A percentile compares a stretch with the other conserved stretches of the same genome.
Conservation (phyloP, 2,888 invertebrate genomes). For the Stegophylla sp. region DNA sequence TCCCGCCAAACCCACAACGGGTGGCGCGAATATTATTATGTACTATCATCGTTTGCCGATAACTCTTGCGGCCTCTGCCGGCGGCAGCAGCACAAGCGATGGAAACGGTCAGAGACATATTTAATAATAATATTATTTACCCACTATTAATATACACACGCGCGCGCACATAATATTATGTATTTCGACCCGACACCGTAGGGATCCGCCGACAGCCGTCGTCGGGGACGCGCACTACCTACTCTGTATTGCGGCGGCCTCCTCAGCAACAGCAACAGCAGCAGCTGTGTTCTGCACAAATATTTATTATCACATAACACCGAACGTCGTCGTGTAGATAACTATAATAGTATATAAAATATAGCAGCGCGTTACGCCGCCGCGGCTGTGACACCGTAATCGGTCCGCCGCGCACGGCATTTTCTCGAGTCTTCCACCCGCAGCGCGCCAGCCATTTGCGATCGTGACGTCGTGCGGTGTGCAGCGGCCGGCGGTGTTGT, state of each 20-base stretch:
- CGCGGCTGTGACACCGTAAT: neutral
- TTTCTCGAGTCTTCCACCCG: slow-evolving; percentile 2
- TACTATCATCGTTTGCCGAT: too few species aligned
- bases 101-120: slow-evolving; percentile 4
- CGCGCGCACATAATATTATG: too few species aligned
- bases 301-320: too few species aligned
- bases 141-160: slow-evolving; percentile 19
- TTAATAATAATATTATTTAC: too few species aligned
- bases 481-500: neutral
- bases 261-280: too few species aligned
- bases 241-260: too few species aligned
- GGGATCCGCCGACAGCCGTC: too few species aligned
- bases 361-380: neutral
- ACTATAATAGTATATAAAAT: neutral
- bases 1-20: neutral
- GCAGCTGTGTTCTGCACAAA: too few species aligned
- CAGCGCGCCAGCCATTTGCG: slow-evolving; percentile 20
- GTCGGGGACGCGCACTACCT: too few species aligned
- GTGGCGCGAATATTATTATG: slow-evolving; percentile 34
- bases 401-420: neutral
- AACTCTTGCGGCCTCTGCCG: slow-evolving; percentile 42
- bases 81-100: slow-evolving; percentile 44
- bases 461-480: neutral
- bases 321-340: neutral
- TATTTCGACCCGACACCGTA: too few species aligned